Evolutionary conservation across 1,140 invertebrate species (phyloP), one percentile per base, ranked within the genome.

Genomic region (Anadara kagoshimensis): DNA sequence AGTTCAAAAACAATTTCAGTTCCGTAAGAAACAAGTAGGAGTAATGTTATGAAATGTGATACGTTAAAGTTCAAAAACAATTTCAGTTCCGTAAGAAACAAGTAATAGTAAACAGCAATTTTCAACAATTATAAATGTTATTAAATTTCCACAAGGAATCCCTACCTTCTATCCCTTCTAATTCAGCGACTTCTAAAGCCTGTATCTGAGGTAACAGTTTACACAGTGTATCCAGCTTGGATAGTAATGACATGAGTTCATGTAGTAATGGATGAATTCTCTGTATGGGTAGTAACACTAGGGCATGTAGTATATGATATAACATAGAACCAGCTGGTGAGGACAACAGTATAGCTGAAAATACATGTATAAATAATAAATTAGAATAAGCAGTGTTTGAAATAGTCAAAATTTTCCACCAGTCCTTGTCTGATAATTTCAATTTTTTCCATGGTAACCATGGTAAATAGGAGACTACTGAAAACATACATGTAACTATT

Each of bases 281-380:
- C 14, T 77, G 61, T 58, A 86, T 79, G 5, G 91, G 90, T 51
- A 93, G 85, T 26, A 93, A 83, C 11, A 93, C 81, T 58, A 93
- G 84, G 0, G 92, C 90, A 82, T 92, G 91, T 7, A 93, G 70
- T 47, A 93, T 84, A 78, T 92, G 91, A 10, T 90, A 90, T 68
- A 93, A 76, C 89, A 93, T 91, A 26, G 91, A 87, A 11, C 92
- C 93, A 43, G 90, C 89, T 29, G 90, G 85, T 0, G 91, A 92
- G 53, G 90, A 84, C 62, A 89, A 86, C 24, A 92, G 71, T n/a
- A 92, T 86, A 79, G 87, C 90, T 91, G 81, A 51, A 80, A 49
- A 53, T 49, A 71, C 24, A 53, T 7, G 8, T 24, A 29, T 57
- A 57, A 20, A 7, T 20, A 57, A n/a, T 29, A 24, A 29, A 3